A percentile compares a stretch with the other conserved stretches of the same genome.
Conservation (phyloP, 2,888 invertebrate genomes). For the Punctoribates punctum region DNA sequence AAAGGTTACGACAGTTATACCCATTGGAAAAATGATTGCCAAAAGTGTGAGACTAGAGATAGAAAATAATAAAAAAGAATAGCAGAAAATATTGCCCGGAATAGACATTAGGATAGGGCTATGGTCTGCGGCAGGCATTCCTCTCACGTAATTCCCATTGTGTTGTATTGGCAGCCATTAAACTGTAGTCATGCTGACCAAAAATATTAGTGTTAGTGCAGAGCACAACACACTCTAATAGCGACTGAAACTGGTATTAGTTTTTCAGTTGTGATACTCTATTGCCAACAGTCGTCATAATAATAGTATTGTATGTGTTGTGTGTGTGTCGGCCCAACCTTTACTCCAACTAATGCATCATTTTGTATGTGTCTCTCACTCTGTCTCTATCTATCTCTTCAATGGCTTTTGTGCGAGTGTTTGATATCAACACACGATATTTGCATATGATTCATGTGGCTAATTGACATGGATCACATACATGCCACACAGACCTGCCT, state of each 20-base stretch:
- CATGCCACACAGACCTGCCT: not conserved
- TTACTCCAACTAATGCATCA: conserved; percentile 18
- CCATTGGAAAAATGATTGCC: not conserved
- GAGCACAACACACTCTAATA: not conserved
- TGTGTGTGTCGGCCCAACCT: conserved; percentile 28
- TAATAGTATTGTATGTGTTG: conserved; percentile 14
- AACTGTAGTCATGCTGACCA: conserved; percentile 33
- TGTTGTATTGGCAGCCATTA: conserved; percentile 34
- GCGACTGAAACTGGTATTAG: not conserved
- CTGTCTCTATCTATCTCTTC: not conserved
- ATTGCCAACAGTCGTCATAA: not conserved
- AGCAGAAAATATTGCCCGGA: conserved; percentile 1
- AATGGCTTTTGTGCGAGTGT: conserved; percentile 6
- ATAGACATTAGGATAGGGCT: conserved; percentile 1
- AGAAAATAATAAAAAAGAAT: conserved; percentile 22
- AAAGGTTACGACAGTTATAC: not conserved
- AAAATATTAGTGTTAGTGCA: conserved; percentile 20
- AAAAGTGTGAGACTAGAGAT: not conserved
- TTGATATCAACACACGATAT: conserved; percentile 5
- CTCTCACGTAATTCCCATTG: conserved; percentile 30
- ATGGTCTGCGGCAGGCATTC: not conserved
- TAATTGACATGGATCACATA: conserved; percentile 6
- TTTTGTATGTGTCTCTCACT: conserved; percentile 25
- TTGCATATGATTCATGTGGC: conserved; percentile 25
- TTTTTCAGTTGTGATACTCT: not conserved